Evolutionary conservation across 2,888 invertebrate species (phyloP), one percentile per base, ranked within the genome.

Genomic region (Lasioglossum malachurum): DNA sequence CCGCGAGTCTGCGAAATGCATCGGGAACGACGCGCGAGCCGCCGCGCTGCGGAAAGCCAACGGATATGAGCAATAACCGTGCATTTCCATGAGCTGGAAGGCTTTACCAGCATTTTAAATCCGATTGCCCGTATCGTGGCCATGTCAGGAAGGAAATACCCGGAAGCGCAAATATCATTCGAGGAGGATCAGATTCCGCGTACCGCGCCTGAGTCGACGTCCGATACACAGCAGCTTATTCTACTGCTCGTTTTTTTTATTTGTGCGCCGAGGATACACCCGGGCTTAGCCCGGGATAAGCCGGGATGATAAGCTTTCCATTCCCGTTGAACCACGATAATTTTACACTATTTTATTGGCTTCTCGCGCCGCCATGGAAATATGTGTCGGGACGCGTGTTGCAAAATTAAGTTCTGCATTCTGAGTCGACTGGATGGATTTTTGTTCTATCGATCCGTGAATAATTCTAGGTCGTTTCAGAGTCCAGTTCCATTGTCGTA

Each of bases 21-120:
- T 73, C 72, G 72, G 44, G 53, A 53, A 53, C 44, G 72, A 72
- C 72, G 41, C 72, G 72, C 72, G 72, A 72, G 23, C 53, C 23
- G 19, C 73, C 27, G 46, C 31, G 27, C 7, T 19, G 72, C 64
- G 64, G 64, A 64, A 64, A 64, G 31, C 35, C 67, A 23, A 12
- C 72, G 46, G 74, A 77, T 80, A 84, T 60, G 85, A 80, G 85
- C 85, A 86, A 84, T 80, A 86, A 86, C 76, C 67, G 49, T 23
- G 85, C 73, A 77, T 80, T 60, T 85, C 76, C 80, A 80, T 77
- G 67, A 74, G 71, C 49, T 27, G 35, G 57, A 23, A 71, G 75
- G 74, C 67, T 64, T 60, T 75, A 23, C 84, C 83, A 74, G 78
- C 79, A 46, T 69, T 85, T 86, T 78, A 81, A 86, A 86, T 86